Percentiles rank a stretch among this genome's conserved stretches.
Evolutionary conservation across 2,113 vertebrate genomes (phyloP).

Genomic region (Anoura caudifer): DNA sequence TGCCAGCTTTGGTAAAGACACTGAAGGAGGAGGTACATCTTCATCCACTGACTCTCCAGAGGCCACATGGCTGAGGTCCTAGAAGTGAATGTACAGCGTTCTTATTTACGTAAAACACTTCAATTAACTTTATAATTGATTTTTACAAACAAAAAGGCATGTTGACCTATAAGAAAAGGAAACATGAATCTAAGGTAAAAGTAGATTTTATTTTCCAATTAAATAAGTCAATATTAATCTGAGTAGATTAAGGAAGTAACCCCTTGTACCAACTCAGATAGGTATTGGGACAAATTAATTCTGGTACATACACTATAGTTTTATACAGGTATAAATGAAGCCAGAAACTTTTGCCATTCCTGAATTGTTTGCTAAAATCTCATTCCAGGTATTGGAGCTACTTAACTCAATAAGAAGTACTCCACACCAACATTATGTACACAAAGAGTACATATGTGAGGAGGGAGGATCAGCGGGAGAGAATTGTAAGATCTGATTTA

Average conservation of each 20-base stretch:
- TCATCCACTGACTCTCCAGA: conserved; percentile 92
- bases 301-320: neutral
- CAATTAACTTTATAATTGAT: neutral
- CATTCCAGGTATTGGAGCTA: neutral
- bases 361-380: neutral
- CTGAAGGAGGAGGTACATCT: conserved; percentile 96
- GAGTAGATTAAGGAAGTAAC: neutral
- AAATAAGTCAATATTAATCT: conserved; percentile 7
- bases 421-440: neutral
- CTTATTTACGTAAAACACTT: conserved; percentile 2
- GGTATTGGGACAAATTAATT: neutral
- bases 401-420: neutral
- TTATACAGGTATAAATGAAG: neutral
- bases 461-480: no score
- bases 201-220: neutral
- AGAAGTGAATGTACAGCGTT: conserved; percentile 44
- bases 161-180: neutral
- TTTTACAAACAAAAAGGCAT: neutral
- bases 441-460: neutral
- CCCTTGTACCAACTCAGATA: neutral
- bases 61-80: conserved; percentile 95
- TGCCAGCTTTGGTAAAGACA: conserved; percentile 95
- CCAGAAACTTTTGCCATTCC: neutral
- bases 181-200: conserved; percentile 2
- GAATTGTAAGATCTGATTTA: neutral